Conservation (phyloP, 2,888 invertebrate species). For the Orthosia gracilis region DNA sequence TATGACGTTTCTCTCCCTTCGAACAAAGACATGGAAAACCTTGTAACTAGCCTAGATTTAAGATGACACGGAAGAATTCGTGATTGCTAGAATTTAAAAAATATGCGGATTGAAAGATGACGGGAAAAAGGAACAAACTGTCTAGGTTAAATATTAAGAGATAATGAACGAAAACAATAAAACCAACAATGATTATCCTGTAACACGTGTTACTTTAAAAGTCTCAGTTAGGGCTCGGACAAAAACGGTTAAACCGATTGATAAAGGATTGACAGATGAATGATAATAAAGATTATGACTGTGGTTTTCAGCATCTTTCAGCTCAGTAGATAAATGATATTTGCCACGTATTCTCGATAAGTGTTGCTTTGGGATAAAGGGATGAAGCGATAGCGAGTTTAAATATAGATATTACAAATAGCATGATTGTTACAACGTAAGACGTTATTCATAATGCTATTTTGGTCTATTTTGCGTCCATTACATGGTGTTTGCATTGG, state of each 20-base stretch:
- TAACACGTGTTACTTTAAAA: background rate
- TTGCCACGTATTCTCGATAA: constrained; percentile 55
- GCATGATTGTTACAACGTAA: background rate
- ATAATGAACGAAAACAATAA: background rate
- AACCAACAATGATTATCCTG: background rate
- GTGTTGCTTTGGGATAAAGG: constrained; percentile 39
- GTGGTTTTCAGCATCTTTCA: constrained; percentile 25
- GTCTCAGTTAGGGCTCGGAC: background rate
- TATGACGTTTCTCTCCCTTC: constrained; percentile 6
- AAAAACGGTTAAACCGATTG: constrained; percentile 43
- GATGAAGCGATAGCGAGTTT: constrained; percentile 29
- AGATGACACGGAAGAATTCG: background rate
- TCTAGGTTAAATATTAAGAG: background rate
- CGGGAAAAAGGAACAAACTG: background rate
- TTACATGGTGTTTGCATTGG: background rate
- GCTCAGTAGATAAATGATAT: constrained; percentile 41
- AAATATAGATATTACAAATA: constrained; percentile 37
- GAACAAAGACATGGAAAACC: background rate
- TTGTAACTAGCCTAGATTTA: background rate
- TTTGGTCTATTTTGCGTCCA: background rate
- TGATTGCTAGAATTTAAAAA: background rate
- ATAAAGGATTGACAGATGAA: constrained; percentile 60
- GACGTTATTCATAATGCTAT: constrained; percentile 13
- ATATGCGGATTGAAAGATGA: too few species aligned
- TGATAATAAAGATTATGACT: constrained; percentile 44